Conservation (phyloP, 2,888 invertebrate species). For the Odontothrips loti region DNA sequence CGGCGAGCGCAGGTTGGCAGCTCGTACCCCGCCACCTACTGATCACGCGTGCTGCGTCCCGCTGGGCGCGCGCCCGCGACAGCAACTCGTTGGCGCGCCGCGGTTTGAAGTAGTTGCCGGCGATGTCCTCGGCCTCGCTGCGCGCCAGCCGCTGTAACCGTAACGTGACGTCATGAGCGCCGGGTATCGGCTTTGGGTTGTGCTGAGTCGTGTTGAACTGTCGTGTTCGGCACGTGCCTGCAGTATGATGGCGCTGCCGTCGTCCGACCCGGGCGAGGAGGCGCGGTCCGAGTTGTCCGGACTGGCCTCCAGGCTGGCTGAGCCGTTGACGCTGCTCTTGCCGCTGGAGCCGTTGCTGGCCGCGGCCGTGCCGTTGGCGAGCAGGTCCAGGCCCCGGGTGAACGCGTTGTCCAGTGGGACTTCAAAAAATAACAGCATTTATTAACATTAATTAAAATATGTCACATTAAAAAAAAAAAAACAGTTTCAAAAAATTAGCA, state of each 20-base stretch:
- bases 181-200: neutral
- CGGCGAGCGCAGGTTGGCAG: too few species aligned
- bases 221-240: neutral
- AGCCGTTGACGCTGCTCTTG: slow-evolving; percentile 30
- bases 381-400: neutral
- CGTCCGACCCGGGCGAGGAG: slow-evolving; percentile 20
- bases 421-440: too few species aligned
- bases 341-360: slow-evolving; percentile 32
- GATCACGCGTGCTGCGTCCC: slow-evolving; percentile 52
- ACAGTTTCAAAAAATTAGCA: too few species aligned
- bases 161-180: slow-evolving; percentile 33
- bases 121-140: slow-evolving; percentile 58
- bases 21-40: slow-evolving; percentile 53
- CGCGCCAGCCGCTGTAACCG: slow-evolving; percentile 33
- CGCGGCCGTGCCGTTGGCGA: neutral
- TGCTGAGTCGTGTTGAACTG: too few species aligned
- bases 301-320: slow-evolving; percentile 12
- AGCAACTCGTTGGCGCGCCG: slow-evolving; percentile 59
- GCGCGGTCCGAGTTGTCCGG: slow-evolving; percentile 30
- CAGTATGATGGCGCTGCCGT: slow-evolving; percentile 25
- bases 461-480: too few species aligned
- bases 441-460: too few species aligned
- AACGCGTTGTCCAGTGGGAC: neutral
- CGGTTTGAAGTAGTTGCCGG: slow-evolving; percentile 69
- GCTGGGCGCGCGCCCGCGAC: slow-evolving; percentile 53